Evolutionary conservation across 2,888 invertebrate genomes (phyloP).

Genomic region (Adelphocoris suturalis): DNA sequence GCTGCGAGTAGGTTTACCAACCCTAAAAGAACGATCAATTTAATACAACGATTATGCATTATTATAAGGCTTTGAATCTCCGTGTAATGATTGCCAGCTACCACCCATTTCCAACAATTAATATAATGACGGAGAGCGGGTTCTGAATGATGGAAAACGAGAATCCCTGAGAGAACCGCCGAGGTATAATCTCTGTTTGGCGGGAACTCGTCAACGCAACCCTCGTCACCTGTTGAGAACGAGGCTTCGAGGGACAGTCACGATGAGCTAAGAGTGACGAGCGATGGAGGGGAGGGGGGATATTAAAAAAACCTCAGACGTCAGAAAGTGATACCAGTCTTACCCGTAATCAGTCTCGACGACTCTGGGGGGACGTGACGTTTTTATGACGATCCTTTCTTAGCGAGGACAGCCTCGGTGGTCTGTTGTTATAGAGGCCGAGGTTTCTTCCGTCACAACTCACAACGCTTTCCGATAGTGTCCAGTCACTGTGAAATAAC

Average conservation of each 20-base stretch:
- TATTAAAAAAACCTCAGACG: slow-evolving; percentile 40
- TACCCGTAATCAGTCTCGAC: slow-evolving; percentile 63
- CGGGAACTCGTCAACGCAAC: slow-evolving; percentile 57
- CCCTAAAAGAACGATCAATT: not conserved
- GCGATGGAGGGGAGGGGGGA: not conserved
- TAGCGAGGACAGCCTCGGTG: slow-evolving; percentile 60
- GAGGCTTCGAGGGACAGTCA: slow-evolving; percentile 20
- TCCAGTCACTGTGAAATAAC: slow-evolving; percentile 47
- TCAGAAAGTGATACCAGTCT: slow-evolving; percentile 67
- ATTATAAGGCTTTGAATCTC: not conserved
- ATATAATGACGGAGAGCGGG: not conserved
- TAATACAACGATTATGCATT: not conserved
- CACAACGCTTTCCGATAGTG: slow-evolving; percentile 13
- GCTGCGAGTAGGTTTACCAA: not conserved
- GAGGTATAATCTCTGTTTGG: not conserved
- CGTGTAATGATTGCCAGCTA: not conserved
- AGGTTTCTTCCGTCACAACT: slow-evolving; percentile 29
- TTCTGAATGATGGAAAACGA: not conserved
- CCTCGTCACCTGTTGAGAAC: slow-evolving; percentile 64
- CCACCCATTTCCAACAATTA: not conserved
- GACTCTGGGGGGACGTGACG: slow-evolving; percentile 51
- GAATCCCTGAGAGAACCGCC: too few species aligned
- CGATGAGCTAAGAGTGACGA: slow-evolving; percentile 3
- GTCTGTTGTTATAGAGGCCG: slow-evolving; percentile 40
- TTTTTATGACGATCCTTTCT: slow-evolving; percentile 55